Conservation (phyloP, 2,113 vertebrate species). For the Mesocricetus auratus region DNA sequence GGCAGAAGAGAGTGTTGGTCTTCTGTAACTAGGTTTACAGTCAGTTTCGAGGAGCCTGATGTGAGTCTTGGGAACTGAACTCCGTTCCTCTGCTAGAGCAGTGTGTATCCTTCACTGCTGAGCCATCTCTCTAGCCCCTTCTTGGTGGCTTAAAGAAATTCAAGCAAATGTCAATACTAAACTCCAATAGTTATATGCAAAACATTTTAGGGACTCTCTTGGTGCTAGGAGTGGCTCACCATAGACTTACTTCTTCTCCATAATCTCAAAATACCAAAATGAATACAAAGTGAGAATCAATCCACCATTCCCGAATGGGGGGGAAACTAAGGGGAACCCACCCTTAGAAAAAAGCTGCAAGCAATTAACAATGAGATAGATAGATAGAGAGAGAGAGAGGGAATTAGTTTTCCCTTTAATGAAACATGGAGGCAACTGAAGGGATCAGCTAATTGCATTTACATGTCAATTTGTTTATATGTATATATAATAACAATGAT, state of each 20-base stretch:
- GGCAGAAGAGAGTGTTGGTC: background rate
- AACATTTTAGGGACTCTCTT: background rate
- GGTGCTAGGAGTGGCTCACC: background rate
- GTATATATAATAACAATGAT: background rate
- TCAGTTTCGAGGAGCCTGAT: background rate
- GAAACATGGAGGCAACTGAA: background rate
- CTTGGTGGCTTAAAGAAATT: background rate
- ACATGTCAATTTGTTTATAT: background rate
- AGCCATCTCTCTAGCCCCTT: background rate
- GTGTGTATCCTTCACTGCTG: background rate
- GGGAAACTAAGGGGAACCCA: background rate
- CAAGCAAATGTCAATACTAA: background rate
- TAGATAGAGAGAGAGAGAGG: background rate
- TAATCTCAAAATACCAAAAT: background rate
- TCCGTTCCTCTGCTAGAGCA: background rate
- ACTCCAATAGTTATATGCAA: background rate
- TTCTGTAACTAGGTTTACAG: background rate
- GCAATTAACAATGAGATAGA: background rate
- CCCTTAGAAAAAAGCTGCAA: background rate
- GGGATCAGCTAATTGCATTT: background rate
- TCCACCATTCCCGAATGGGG: background rate
- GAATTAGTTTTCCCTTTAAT: background rate
- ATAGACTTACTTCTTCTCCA: background rate
- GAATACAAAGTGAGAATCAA: background rate
- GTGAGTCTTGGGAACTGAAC: background rate